A percentile compares a stretch with the other conserved stretches of the same genome.
Conservation (phyloP, 2,113 vertebrate genomes). For the Oreochromis tanganicae region DNA sequence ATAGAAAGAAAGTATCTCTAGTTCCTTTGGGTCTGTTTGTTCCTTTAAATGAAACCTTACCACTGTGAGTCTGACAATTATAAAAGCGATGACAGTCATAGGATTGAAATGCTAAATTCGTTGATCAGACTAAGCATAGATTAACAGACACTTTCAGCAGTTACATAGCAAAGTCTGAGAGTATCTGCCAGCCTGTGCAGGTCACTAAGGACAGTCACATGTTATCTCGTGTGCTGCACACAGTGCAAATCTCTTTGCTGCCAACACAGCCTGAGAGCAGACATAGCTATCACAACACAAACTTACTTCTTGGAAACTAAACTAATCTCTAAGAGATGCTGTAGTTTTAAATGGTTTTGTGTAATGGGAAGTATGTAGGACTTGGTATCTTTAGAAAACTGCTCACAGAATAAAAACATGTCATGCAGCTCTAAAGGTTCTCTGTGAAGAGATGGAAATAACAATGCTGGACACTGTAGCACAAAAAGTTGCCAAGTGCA, state of each 20-base stretch:
- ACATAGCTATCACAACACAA: not conserved
- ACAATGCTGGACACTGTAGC: not conserved
- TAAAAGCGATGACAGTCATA: not conserved
- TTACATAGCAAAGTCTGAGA: not conserved
- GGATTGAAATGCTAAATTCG: not conserved
- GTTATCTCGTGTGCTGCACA: slow-evolving; percentile 1
- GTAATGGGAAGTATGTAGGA: not conserved
- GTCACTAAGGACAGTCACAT: not conserved
- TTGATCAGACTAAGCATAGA: not conserved
- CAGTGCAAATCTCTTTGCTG: not conserved
- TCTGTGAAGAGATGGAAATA: not conserved
- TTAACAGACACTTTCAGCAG: not conserved
- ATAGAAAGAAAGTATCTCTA: not conserved
- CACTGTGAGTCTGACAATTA: not conserved
- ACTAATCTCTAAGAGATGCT: not conserved
- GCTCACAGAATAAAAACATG: not conserved
- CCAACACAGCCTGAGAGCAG: not conserved
- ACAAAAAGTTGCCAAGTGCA: not conserved
- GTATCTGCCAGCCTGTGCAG: not conserved
- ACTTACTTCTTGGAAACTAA: not conserved
- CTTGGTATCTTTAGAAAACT: not conserved
- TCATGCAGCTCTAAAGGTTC: not conserved
- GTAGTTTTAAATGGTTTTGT: not conserved
- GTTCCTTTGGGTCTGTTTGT: not conserved
- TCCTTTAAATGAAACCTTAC: not conserved